Base-by-base conservation (phyloP, 2,888 invertebrate genomes). In the Lordiphosa fenestrarum region DNA sequence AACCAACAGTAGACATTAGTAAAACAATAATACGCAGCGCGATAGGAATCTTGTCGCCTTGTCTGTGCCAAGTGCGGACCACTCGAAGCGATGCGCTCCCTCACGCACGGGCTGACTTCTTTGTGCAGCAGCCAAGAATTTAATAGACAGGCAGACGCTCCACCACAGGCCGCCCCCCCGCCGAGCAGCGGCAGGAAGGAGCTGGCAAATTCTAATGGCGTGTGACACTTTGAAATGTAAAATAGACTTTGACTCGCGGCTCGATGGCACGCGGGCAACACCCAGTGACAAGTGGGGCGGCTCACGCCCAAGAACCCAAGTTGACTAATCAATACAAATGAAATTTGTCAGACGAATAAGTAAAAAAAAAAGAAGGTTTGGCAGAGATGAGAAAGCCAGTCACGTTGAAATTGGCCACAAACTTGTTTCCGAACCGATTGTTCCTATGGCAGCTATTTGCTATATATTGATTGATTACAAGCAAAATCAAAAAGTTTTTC, bases 171-270 rank as follows among this genome's bases (percentile, higher is more conserved):
- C 6, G 3, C 4, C 9, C 9, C 6, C 12, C 6, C 3, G 12
- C 6, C 7, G 21, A 6, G 25, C 25, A 25, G 25, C 6, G 33
- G 25, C 35, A 30, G 36, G 9, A 44, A 19, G 19, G 15, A 35
- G 49, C 59, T 13, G 36, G 37, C 6, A 41, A 42, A 33, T 61
- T 48, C 61, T 54, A 61, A 61, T 63, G 56, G 48, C 69, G 53
- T 66, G 63, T 55, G 74, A 77, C 74, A 74, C 66, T 67, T 71
- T 55, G 56, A 65, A 69, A 72, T 78, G 67, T 58, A 57, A 71
- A 66, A 63, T 55, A 61, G 61, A 62, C 62, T 69, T 66, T 60
- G 57, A 52, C 65, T 59, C 19, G 39, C 52, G 21, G 51, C 59
- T 39, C 35, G 44, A 35, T 41, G 39, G 5, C n/a, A 37, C 9